Evolutionary conservation across 2,797 vertebrate species (phyloP).

Genomic region (Chromis chromis): DNA sequence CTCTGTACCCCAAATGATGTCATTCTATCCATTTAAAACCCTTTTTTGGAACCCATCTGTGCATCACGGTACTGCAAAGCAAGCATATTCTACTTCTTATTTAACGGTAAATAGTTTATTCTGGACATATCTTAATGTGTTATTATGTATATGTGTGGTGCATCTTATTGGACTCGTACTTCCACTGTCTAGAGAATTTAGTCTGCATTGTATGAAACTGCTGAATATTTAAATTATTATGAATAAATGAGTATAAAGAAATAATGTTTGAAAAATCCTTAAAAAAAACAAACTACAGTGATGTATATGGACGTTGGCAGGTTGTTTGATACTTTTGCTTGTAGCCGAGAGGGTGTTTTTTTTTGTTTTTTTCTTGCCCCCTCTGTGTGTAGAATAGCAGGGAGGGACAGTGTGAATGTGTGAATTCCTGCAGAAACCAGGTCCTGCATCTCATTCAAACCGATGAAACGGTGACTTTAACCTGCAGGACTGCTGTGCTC

Average conservation of each 20-base stretch:
- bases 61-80: slow-evolving; percentile 57
- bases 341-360: slow-evolving; percentile 42
- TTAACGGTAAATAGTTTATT: slow-evolving; percentile 73
- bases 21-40: slow-evolving; percentile 25
- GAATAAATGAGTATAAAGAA: slow-evolving; percentile 71
- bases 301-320: slow-evolving; percentile 52
- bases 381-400: slow-evolving; percentile 39
- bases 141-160: slow-evolving; percentile 81
- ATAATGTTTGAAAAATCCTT: slow-evolving; percentile 35
- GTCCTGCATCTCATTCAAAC: slow-evolving; percentile 57
- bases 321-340: slow-evolving; percentile 63
- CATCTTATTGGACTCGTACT: slow-evolving; percentile 78
- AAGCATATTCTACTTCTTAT: slow-evolving; percentile 66
- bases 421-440: slow-evolving; percentile 51
- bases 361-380: slow-evolving; percentile 20
- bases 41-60: slow-evolving; percentile 26
- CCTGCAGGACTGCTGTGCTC: slow-evolving; percentile 66
- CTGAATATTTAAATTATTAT: slow-evolving; percentile 82
- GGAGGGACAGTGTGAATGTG: slow-evolving; percentile 53
- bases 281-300: slow-evolving; percentile 48
- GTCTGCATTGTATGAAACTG: slow-evolving; percentile 72
- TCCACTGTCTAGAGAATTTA: slow-evolving; percentile 80
- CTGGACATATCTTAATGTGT: slow-evolving; percentile 77
- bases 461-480: slow-evolving; percentile 56
- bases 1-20: slow-evolving; percentile 37